Conservation (phyloP, 2,888 invertebrate genomes). For the Therioaphis trifolii region DNA sequence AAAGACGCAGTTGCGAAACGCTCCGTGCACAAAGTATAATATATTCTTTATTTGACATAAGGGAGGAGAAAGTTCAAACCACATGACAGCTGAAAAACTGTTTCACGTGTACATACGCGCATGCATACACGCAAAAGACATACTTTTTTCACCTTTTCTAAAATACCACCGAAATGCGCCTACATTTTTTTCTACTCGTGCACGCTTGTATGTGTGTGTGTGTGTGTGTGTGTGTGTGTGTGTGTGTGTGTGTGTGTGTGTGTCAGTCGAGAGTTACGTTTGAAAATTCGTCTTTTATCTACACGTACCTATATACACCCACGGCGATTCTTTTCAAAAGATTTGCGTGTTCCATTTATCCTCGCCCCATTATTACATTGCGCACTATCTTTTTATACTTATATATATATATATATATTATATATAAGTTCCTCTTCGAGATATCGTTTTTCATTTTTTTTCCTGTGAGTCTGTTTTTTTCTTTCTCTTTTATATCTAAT, state of each 20-base stretch:
- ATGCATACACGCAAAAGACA: background rate
- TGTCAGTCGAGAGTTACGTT: constrained; percentile 1
- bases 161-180: background rate
- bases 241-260: background rate
- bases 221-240: background rate
- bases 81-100: no score
- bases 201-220: background rate
- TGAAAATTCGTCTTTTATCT: constrained; percentile 29
- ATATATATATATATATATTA: no score
- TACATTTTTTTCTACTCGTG: background rate
- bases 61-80: no score
- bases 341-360: background rate
- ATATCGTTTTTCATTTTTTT: background rate
- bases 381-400: no score
- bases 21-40: no score
- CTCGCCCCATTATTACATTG: background rate
- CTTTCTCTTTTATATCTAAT: no score
- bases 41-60: no score
- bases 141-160: constrained; percentile 16
- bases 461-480: background rate
- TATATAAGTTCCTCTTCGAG: no score
- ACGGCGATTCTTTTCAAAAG: constrained; percentile 18
- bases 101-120: background rate
- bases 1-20: no score
- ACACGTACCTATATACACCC: background rate